Conservation (phyloP, 2,888 invertebrate species). For the Pycnomerus fuliginosus region DNA sequence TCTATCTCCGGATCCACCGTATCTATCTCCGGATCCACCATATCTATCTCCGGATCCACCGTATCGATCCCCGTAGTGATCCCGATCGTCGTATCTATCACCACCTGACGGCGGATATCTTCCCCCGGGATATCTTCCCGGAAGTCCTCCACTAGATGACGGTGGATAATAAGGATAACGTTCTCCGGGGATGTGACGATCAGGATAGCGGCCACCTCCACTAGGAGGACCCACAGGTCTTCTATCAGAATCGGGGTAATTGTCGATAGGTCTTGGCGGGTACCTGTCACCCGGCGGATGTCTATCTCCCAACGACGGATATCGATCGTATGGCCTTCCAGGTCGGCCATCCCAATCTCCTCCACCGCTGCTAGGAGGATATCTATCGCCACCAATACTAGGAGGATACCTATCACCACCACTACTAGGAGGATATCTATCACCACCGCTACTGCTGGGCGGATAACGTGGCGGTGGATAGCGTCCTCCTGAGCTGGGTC, state of each 20-base stretch:
- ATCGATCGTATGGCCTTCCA: slow-evolving; percentile 29
- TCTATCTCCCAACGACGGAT: slow-evolving; percentile 34
- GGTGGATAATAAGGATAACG: slow-evolving; percentile 31
- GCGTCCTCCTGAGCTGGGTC: slow-evolving; percentile 25
- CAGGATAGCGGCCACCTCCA: slow-evolving; percentile 38
- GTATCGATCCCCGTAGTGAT: slow-evolving; percentile 36
- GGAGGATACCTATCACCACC: slow-evolving; percentile 30
- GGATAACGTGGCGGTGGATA: too few relatives aligned
- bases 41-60: slow-evolving; percentile 41
- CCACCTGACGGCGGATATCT: slow-evolving; percentile 10
- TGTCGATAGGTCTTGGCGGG: slow-evolving; percentile 46
- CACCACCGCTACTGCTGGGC: slow-evolving; percentile 27
- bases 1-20: slow-evolving; percentile 50
- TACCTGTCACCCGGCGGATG: slow-evolving; percentile 44
- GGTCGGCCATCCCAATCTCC: slow-evolving; percentile 31
- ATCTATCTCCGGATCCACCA: slow-evolving; percentile 37
- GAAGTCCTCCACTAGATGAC: slow-evolving; percentile 22
- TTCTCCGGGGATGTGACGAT: slow-evolving; percentile 27
- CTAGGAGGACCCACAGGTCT: slow-evolving; percentile 50
- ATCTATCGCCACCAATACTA: slow-evolving; percentile 42
- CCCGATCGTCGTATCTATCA: slow-evolving; percentile 34
- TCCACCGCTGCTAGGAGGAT: slow-evolving; percentile 45
- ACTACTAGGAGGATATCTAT: slow-evolving; percentile 28
- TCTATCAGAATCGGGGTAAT: slow-evolving; percentile 45
- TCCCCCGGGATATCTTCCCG: slow-evolving; percentile 31